phyloP scores from a whole-genome alignment of 2,888 invertebrate genomes.

The Eristalinus aeneus region DNA sequence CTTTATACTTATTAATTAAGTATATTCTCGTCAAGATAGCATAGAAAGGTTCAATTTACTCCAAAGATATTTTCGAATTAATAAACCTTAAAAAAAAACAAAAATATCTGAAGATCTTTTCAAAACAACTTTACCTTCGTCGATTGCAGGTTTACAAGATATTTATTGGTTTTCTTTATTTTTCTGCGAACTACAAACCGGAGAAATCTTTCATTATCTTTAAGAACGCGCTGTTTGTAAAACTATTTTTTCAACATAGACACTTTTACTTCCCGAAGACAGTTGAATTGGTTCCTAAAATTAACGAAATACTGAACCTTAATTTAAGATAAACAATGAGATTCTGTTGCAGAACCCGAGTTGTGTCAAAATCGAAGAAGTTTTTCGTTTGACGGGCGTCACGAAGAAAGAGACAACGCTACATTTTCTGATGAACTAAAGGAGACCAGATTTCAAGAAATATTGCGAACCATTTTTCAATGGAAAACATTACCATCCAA shows the following conservation, averaged over 20 bases:
- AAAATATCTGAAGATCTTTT: not conserved
- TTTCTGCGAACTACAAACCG: not conserved
- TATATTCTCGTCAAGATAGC: too few species aligned
- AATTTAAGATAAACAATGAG: slow-evolving; percentile 12
- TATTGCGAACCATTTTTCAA: not conserved
- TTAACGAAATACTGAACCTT: slow-evolving; percentile 1
- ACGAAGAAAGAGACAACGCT: slow-evolving; percentile 1
- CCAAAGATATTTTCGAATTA: not conserved
- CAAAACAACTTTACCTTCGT: not conserved
- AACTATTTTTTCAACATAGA: not conserved
- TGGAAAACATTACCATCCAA: too few species aligned
- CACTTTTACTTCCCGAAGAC: not conserved
- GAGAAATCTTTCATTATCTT: slow-evolving; percentile 3
- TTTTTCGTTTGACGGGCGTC: slow-evolving; percentile 40
- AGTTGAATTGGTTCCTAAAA: slow-evolving; percentile 10
- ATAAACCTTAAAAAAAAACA: not conserved
- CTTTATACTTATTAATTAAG: too few species aligned
- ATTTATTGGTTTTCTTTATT: not conserved
- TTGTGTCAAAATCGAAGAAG: slow-evolving; percentile 14
- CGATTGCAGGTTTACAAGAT: not conserved
- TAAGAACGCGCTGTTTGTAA: not conserved
- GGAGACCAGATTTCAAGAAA: not conserved
- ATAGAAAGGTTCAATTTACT: too few species aligned
- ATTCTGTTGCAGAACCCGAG: not conserved
- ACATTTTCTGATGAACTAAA: not conserved